Evolutionary conservation across 2,797 vertebrate species (phyloP).

Genomic region (Channa striata): DNA sequence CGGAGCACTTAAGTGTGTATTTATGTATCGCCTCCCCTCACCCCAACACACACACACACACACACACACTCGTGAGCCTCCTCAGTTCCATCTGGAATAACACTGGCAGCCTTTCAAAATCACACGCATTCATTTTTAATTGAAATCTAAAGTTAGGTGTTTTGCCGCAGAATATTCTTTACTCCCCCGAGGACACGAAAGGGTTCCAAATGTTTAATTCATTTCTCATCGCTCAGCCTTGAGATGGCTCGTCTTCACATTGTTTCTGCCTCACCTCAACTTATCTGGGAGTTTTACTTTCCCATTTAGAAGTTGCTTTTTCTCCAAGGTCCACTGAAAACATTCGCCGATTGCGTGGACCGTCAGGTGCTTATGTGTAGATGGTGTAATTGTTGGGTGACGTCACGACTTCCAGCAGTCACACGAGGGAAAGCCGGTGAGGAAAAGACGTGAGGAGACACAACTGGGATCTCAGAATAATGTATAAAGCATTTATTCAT

Average conservation of each 20-base stretch:
- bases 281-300: constrained; percentile 40
- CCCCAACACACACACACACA: constrained; percentile 5
- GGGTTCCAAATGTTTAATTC: constrained; percentile 48
- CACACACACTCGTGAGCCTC: background rate
- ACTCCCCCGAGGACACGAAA: constrained; percentile 16
- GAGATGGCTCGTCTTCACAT: constrained; percentile 40
- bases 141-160: constrained; percentile 59
- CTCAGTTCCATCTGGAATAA: constrained; percentile 41
- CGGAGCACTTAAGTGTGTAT: constrained; percentile 63
- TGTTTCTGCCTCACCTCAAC: constrained; percentile 39
- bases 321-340: constrained; percentile 38
- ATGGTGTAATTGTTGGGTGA: background rate
- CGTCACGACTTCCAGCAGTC: background rate
- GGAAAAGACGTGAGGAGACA: too few species aligned
- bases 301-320: constrained; percentile 51
- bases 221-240: constrained; percentile 50
- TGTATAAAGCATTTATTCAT: too few species aligned
- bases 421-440: too few species aligned
- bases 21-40: constrained; percentile 50
- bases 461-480: too few species aligned
- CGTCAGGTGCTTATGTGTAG: background rate
- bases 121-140: constrained; percentile 61
- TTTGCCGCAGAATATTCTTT: constrained; percentile 50
- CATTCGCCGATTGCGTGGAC: constrained; percentile 12
- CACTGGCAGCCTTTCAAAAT: constrained; percentile 46